A percentile compares a stretch with the other conserved stretches of the same genome.
Evolutionary conservation across 2,888 invertebrate genomes (phyloP).

Genomic region (Conistra vaccinii): DNA sequence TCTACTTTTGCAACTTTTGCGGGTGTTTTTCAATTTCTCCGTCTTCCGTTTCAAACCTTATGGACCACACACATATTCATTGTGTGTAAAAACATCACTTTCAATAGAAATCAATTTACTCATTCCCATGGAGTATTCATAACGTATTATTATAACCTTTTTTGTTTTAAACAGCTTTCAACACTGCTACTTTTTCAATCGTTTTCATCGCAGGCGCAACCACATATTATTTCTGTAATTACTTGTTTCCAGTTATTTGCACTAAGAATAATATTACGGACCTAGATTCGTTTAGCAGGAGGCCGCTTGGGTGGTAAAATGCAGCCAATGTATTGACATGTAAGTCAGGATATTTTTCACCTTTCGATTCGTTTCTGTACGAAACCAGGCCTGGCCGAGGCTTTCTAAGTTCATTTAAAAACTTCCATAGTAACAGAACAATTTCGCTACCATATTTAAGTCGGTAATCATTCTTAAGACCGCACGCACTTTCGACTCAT

Average conservation of each 20-base stretch:
- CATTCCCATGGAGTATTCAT: slow-evolving; percentile 46
- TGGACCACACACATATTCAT: slow-evolving; percentile 28
- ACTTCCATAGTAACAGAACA: not conserved
- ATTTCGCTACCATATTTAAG: not conserved
- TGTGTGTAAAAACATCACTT: slow-evolving; percentile 36
- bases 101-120: slow-evolving; percentile 54
- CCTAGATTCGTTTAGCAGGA: slow-evolving; percentile 25
- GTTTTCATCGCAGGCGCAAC: slow-evolving; percentile 42
- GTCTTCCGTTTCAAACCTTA: slow-evolving; percentile 19
- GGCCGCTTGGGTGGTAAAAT: not conserved
- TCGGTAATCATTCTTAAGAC: not conserved
- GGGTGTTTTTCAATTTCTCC: slow-evolving; percentile 25
- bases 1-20: slow-evolving; percentile 5
- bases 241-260: slow-evolving; percentile 53
- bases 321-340: not conserved
- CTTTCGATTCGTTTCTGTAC: not conserved
- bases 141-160: slow-evolving; percentile 54
- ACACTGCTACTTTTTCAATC: slow-evolving; percentile 39
- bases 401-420: not conserved
- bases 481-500: no score
- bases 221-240: slow-evolving; percentile 54
- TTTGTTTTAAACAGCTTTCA: slow-evolving; percentile 56
- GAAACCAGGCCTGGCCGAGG: not conserved
- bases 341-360: not conserved
- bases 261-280: slow-evolving; percentile 33